phyloP scores from a whole-genome alignment of 2,888 invertebrate species.

The Scaptomyza flava region DNA sequence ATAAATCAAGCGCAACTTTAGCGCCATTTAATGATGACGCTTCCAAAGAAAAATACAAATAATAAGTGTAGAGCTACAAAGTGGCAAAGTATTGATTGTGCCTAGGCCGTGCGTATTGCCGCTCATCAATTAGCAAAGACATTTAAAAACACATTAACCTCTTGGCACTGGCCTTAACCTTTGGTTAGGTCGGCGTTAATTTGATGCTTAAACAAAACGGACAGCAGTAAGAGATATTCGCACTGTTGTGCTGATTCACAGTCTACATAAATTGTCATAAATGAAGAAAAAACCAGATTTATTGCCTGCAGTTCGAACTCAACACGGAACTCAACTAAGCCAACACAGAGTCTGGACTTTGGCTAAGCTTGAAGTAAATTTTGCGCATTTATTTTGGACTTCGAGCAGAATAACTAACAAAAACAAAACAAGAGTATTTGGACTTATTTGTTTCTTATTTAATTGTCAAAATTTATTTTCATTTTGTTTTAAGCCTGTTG shows the following conservation, averaged over 20 bases:
- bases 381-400: constrained; percentile 18
- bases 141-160: constrained; percentile 76
- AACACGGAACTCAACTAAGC: constrained; percentile 29
- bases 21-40: constrained; percentile 6
- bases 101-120: constrained; percentile 20
- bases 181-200: constrained; percentile 55
- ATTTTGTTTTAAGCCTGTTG: constrained; percentile 17
- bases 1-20: background rate
- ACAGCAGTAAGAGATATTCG: background rate
- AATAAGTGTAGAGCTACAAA: background rate
- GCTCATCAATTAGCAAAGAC: constrained; percentile 64
- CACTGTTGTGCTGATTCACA: constrained; percentile 45
- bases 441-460: constrained; percentile 37
- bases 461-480: constrained; percentile 47
- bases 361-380: constrained; percentile 7
- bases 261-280: constrained; percentile 60
- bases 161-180: constrained; percentile 70
- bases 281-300: constrained; percentile 28
- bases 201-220: constrained; percentile 54
- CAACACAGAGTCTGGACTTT: background rate
- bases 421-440: background rate
- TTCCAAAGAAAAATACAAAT: background rate
- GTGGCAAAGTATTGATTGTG: background rate
- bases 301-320: constrained; percentile 21
- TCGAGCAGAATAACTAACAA: background rate